Base-by-base conservation (phyloP, 1,140 invertebrate genomes). In the Caenorhabditis inopinata region DNA sequence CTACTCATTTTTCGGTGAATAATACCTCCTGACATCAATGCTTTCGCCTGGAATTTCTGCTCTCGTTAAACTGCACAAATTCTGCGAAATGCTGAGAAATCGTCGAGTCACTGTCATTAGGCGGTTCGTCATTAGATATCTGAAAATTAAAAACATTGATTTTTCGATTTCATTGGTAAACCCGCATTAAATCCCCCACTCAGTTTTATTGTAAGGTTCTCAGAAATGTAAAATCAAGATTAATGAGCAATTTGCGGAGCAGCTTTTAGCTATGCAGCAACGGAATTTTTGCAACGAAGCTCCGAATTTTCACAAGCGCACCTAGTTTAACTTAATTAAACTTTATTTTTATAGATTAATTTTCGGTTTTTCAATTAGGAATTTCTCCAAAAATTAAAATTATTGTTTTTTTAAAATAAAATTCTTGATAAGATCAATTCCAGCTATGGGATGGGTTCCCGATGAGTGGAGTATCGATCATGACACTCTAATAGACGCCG, bases 401-500 rank as follows among this genome's bases (percentile, higher is more conserved):
- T 38, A 32, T 21, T 12, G 11, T 11, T 18, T 58, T 16, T 11
- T 42, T 5, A 11, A 21, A 16, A 68, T 42, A 21, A 21, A 38
- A 3, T 5, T 21, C 1, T 2, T 21, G 38, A 7, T 68, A 32
- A 16, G 16, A 14, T 58, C n/a, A 16, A 16, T 58, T 58, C 6
- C 58, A 68, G 58, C 27, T 16, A 68, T 68, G 58, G 58, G 58
- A 68, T 68, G 58, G 58, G 58, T 68, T 38, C 58, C 58, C 58
- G 58, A 68, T 42, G 58, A 68, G 58, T 68, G 58, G 58, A 68
- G 58, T 32, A 90, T 97, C 95, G 95, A 97, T 93, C 94, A 95
- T 87, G 95, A 96, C 92, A 93, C 94, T 53, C 96, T 97, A 90
- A 92, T 98, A 87, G 96, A 98, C 89, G 92, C 97, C 91, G 95